Percentiles rank a stretch among this genome's conserved stretches.
Evolutionary conservation across 2,113 vertebrate genomes (phyloP).

Genomic region (Rattus rattus): DNA sequence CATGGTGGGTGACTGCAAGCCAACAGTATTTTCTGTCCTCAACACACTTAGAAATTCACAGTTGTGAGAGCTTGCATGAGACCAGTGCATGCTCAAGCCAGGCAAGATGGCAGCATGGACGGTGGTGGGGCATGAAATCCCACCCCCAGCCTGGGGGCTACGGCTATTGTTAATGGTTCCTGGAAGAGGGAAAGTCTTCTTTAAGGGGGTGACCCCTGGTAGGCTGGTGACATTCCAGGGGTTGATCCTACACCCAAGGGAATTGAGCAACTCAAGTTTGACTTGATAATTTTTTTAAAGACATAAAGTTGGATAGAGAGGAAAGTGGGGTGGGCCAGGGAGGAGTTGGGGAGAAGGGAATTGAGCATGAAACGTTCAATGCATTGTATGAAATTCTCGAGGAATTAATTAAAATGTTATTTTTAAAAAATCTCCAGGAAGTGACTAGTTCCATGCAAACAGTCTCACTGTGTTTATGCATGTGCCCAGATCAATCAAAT

Average conservation of each 20-base stretch:
- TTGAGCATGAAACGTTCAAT: neutral
- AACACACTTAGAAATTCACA: neutral
- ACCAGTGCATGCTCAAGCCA: neutral
- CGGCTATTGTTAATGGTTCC: neutral
- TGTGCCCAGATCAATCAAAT: fast-evolving
- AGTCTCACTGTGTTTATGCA: neutral
- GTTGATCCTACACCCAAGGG: neutral
- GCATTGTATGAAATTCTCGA: neutral
- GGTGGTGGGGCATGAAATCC: too few species aligned
- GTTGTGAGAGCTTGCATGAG: neutral
- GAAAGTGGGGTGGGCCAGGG: neutral
- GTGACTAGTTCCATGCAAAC: neutral
- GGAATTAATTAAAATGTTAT: neutral
- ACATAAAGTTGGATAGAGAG: neutral
- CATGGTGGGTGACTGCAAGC: neutral
- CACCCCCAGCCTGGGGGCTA: neutral
- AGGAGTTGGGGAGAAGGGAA: neutral
- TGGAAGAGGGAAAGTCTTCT: too few species aligned
- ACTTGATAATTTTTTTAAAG: neutral
- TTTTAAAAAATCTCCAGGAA: neutral
- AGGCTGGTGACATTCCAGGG: neutral
- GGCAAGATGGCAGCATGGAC: neutral
- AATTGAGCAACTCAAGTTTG: neutral
- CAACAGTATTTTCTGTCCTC: neutral
- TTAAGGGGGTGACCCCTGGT: neutral